Percentiles rank a stretch among this genome's conserved stretches.
Conservation (phyloP, 2,888 invertebrate genomes). For the Patella pellucida region DNA sequence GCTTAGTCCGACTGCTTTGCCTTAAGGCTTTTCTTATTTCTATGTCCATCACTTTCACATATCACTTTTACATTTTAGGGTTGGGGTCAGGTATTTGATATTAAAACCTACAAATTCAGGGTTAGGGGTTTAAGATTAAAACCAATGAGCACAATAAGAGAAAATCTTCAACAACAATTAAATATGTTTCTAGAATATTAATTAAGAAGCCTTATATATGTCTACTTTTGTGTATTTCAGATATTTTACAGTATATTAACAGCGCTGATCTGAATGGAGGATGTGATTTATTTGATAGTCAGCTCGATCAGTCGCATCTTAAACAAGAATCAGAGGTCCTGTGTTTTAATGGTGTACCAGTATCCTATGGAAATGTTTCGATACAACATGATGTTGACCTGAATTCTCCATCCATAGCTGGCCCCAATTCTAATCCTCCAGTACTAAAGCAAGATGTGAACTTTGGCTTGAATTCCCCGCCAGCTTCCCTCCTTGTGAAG, state of each 20-base stretch:
- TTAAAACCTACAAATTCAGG: too few species aligned
- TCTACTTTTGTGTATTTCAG: conserved; percentile 37
- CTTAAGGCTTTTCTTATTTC: too few species aligned
- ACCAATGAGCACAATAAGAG: too few species aligned
- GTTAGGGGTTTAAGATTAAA: too few species aligned
- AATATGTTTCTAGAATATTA: not conserved
- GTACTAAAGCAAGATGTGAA: not conserved
- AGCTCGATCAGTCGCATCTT: conserved; percentile 28
- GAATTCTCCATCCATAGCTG: not conserved
- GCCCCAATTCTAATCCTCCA: too few species aligned
- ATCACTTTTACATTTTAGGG: too few species aligned
- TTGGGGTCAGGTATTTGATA: too few species aligned
- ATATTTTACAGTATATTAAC: conserved; percentile 61
- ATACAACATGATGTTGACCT: not conserved
- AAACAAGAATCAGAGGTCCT: not conserved
- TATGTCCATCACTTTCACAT: too few species aligned
- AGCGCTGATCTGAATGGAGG: conserved; percentile 40
- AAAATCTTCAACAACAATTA: too few species aligned
- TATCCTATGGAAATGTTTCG: not conserved
- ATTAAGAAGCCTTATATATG: not conserved
- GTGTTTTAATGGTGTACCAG: not conserved
- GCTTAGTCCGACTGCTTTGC: too few species aligned
- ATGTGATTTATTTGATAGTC: conserved; percentile 44
- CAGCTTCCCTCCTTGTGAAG: not conserved
- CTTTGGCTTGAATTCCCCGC: not conserved